These are phyloP conservation scores for Catharus fuscescens DNA, from an alignment of 2,113 vertebrate species.

Conservation along the genomic window DNA sequence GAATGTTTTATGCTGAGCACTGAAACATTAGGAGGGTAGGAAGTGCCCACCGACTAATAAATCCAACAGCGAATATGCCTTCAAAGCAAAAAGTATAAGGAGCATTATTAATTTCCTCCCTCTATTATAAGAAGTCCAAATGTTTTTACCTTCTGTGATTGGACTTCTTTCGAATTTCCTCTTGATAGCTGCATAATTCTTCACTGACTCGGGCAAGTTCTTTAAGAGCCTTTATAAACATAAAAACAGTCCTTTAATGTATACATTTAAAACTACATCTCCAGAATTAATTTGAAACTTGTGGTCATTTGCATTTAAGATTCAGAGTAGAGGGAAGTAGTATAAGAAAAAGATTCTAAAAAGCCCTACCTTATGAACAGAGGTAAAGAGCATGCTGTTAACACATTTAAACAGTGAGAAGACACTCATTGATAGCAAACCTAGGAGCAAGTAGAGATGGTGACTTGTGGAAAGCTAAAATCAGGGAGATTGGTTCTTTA, in stretches of 20 bases:
- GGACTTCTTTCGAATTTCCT: conserved; percentile 86
- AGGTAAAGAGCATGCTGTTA: not conserved
- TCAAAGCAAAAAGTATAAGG: not conserved
- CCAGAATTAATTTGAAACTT: not conserved
- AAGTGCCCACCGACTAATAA: not conserved
- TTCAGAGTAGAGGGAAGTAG: not conserved
- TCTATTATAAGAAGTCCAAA: not conserved
- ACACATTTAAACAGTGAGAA: not conserved
- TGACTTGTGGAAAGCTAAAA: not conserved
- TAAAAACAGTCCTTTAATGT: conserved; percentile 47
- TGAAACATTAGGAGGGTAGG: not conserved
- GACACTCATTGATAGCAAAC: not conserved
- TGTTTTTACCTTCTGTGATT: conserved; percentile 80
- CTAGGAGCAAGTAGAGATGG: not conserved
- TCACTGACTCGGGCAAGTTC: conserved; percentile 97
- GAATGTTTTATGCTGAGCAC: not conserved
- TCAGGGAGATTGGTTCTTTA: not conserved
- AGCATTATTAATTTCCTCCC: not conserved
- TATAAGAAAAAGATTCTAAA: not conserved
- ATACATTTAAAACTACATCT: not conserved
- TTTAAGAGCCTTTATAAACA: conserved; percentile 87
- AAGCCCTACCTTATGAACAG: not conserved
- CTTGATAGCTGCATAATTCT: conserved; percentile 96
- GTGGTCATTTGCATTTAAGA: not conserved
- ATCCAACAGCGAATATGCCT: not conserved